Evolutionary conservation across 2,113 vertebrate species (phyloP), one percentile per base, ranked within the genome.

Genomic region (Sturnus vulgaris): DNA sequence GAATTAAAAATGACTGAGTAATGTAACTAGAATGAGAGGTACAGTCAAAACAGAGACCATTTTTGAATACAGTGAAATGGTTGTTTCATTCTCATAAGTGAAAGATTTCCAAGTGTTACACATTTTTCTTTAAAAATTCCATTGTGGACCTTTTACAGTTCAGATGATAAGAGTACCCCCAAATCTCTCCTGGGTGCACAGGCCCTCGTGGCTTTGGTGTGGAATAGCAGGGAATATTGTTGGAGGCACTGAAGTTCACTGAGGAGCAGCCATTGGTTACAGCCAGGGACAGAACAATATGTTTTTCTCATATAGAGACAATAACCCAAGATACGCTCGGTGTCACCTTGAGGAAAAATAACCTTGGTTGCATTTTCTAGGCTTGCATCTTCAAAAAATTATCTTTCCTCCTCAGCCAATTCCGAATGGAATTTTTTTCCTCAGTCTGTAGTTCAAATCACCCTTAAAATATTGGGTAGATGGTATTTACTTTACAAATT

Each of bases 191-290:
- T 28, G 76, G 50, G 61, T 33, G 57, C 31, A 37, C 25, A 19
- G 14, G 40, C 24, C 64, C 44, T 39, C 24, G 0, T 0, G 0
- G 80, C 68, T 40, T 37, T 5, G 12, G 14, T 1, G 2, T 17
- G 42, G 78, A 50, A n/a, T 37, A 64, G 13, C 24, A 23, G 35
- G 44, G 82, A 72, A 18, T 25, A 10, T 17, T 47, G 52, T 52
- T 28, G 31, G 53, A 80, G 52, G 44, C 16, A 11, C 42, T 5
- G 11, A 64, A 68, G 22, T 21, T 30, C 44, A 1, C 17, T 7
- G 71, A 0, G 42, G 55, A 88, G 19, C 46, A 49, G 68, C n/a
- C 27, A 33, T 5, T 61, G 8, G 31, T 31, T 47, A 17, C 35
- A 39, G 47, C 3, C 37, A 30, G 27, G 10, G 22, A 75, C 56